A percentile compares a stretch with the other conserved stretches of the same genome.
These are phyloP conservation scores for Guaruba guarouba DNA, from an alignment of 2,113 vertebrate genomes.

Conservation along the genomic window DNA sequence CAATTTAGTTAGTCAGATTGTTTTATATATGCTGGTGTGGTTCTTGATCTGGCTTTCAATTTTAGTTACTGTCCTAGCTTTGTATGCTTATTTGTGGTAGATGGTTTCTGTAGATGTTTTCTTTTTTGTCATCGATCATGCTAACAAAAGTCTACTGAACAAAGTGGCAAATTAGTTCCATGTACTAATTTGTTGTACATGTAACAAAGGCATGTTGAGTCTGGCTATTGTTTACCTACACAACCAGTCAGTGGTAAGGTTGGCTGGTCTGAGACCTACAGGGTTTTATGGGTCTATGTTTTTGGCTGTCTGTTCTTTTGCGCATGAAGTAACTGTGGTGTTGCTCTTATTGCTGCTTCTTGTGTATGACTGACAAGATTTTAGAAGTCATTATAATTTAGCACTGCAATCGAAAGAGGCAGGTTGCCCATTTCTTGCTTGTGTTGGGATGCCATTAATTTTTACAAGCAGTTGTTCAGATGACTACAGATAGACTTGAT, in stretches of 20 bases:
- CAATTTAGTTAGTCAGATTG: neutral
- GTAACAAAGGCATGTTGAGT: neutral
- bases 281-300: neutral
- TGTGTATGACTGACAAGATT: neutral
- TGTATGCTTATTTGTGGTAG: neutral
- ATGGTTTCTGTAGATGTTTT: neutral
- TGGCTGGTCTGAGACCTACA: neutral
- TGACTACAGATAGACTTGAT: conserved; percentile 16
- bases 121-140: neutral
- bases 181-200: neutral
- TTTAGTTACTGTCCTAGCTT: neutral
- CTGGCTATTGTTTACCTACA: neutral
- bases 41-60: neutral
- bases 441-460: neutral
- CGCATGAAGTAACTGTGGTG: neutral
- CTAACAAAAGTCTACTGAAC: neutral
- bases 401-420: neutral
- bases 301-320: neutral
- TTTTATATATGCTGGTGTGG: neutral
- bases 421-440: conserved; percentile 27
- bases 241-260: fast-evolving
- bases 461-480: conserved; percentile 12
- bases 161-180: neutral
- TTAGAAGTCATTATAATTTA: neutral
- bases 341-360: neutral